Base-by-base conservation (phyloP, 2,113 vertebrate genomes). In the Apodemus speciosus region DNA sequence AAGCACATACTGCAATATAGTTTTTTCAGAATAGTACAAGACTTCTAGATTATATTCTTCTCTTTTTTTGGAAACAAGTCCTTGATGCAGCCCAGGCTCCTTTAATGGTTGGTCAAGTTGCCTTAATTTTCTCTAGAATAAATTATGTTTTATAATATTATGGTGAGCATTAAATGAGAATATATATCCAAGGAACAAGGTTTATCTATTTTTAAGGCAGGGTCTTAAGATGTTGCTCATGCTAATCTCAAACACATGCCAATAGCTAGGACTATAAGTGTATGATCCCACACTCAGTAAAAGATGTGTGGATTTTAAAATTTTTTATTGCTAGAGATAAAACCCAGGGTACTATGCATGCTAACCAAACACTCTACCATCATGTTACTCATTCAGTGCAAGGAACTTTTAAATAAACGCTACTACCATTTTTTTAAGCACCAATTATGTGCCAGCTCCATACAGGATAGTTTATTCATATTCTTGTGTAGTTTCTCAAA, bases 81-180 rank as follows among this genome's bases (percentile, higher is more conserved):
- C 49, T 58, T 18, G 18, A 38, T 72, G n/a, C 35, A 87, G 49
- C 25, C 15, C 51, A 87, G n/a, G 25, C 15, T 80, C 64, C 43
- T 94, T 80, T 71, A 73, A 25, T 46, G 69, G 27, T 38, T 91
- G 56, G 49, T 92, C 68, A 86, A 90, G 7, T 86, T 83, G 60
- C 8, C 38, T 94, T 56, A 92, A 85, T 69, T 73, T 88, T 64
- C 79, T 96, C 51, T 38, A 94, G 16, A 1, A 88, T 58, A 89
- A 90, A 79, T 72, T 88, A 76, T 64, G 89, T 30, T 88, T 95
- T 32, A 77, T 51, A 62, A 77, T 51, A 58, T 69, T 25, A 9
- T 73, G 40, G 23, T 83, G 75, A 93, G 23, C 10, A 88, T 53
- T 85, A 91, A 73, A 60, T 90, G 60, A 88, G 38, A 95, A 91